These are phyloP conservation scores for Sardinella longiceps DNA, from an alignment of 2,797 vertebrate genomes.

Conservation along the genomic window DNA sequence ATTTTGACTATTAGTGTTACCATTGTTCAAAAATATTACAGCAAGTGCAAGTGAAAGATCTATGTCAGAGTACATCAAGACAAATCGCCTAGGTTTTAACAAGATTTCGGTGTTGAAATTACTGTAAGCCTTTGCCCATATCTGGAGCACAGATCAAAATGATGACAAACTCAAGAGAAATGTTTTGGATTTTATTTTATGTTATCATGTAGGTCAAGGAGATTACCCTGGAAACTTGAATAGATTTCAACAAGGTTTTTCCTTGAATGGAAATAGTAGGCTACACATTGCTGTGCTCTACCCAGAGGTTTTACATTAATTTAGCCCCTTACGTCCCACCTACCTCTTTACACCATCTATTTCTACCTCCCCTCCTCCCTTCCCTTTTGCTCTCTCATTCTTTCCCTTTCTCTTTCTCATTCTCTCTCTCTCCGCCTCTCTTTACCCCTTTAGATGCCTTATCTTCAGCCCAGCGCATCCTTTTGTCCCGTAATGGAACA, in stretches of 20 bases:
- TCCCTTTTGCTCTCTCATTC: background rate
- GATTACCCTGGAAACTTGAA: background rate
- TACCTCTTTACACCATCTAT: background rate
- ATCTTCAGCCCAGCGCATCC: constrained; percentile 25
- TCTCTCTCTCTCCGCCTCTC: background rate
- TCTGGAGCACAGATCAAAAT: too few relatives aligned
- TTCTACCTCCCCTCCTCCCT: constrained; percentile 9
- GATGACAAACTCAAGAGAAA: background rate
- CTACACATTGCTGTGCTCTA: background rate
- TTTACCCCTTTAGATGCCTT: background rate
- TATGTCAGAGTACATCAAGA: background rate
- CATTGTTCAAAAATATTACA: too few relatives aligned
- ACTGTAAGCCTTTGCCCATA: too few relatives aligned
- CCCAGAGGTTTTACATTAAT: background rate
- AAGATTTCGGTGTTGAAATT: too few relatives aligned
- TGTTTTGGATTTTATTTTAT: background rate
- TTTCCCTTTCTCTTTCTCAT: background rate
- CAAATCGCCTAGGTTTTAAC: background rate
- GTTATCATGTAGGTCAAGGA: background rate
- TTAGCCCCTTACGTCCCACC: background rate
- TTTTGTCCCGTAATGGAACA: constrained; percentile 49
- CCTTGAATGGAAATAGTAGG: background rate
- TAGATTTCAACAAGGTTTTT: background rate
- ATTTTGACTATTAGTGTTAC: too few relatives aligned
- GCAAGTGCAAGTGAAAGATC: too few relatives aligned